These are phyloP conservation scores for Cyrtodaria siliqua DNA, from an alignment of 2,888 invertebrate species.

Conservation along the genomic window DNA sequence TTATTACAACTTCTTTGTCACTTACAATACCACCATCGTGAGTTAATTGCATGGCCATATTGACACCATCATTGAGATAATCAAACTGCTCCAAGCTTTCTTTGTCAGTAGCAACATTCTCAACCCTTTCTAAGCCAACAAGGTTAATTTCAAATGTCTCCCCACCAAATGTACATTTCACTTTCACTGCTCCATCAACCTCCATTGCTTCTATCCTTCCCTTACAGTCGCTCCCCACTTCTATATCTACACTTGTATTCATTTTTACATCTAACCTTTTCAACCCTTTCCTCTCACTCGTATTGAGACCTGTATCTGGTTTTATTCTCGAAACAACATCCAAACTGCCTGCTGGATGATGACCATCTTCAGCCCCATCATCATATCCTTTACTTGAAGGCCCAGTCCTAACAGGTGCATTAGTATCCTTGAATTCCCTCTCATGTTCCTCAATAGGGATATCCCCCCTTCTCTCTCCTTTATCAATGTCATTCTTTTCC, in stretches of 20 bases:
- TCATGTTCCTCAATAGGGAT: constrained; percentile 23
- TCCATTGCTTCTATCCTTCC: constrained; percentile 45
- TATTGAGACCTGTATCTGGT: not conserved
- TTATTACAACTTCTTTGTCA: constrained; percentile 15
- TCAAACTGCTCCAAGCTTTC: no score
- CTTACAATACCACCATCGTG: constrained; percentile 17
- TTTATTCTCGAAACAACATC: no score
- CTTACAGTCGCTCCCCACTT: constrained; percentile 44
- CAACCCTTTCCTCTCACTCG: not conserved
- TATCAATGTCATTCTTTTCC: not conserved
- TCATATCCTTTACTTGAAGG: not conserved
- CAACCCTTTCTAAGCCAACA: constrained; percentile 18
- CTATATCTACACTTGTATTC: constrained; percentile 37
- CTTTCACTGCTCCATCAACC: constrained; percentile 32
- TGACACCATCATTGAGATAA: no score
- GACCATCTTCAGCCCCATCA: not conserved
- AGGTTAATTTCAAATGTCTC: constrained; percentile 43
- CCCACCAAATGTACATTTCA: constrained; percentile 45
- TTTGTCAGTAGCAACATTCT: not conserved
- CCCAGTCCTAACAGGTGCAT: not conserved
- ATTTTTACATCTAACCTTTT: constrained; percentile 25
- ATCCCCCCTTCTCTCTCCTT: constrained; percentile 27
- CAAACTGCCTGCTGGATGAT: not conserved
- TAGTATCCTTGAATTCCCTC: not conserved
- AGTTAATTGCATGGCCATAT: not conserved